phyloP scores from a whole-genome alignment of 2,888 invertebrate species.

The Hydroisotoma schaefferi region DNA sequence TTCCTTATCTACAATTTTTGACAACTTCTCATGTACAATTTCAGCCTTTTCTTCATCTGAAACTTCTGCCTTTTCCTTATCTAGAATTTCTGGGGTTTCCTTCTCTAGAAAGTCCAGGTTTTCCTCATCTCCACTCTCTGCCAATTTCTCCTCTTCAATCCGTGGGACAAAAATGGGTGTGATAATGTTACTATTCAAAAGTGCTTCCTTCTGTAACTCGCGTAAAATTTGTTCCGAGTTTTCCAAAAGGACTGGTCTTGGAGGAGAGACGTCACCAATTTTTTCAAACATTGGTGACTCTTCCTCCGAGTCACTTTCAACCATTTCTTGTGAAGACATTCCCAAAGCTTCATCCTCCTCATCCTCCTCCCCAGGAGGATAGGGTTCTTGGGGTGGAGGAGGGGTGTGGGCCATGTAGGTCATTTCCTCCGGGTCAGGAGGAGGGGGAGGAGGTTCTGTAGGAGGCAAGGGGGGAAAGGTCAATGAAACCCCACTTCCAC shows the following conservation, averaged over 20 bases:
- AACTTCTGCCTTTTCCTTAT: background rate
- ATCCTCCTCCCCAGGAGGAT: slow-evolving; percentile 44
- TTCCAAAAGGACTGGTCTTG: slow-evolving; percentile 29
- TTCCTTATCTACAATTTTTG: too few relatives aligned
- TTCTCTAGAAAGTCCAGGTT: too few relatives aligned
- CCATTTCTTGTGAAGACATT: too few relatives aligned
- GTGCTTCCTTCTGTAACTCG: slow-evolving; percentile 7
- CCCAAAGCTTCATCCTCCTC: slow-evolving; percentile 56
- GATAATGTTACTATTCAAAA: background rate
- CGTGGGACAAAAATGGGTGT: too few relatives aligned
- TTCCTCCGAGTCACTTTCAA: slow-evolving; percentile 60
- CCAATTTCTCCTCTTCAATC: background rate
- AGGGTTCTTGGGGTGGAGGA: background rate
- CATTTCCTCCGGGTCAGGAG: slow-evolving; percentile 9
- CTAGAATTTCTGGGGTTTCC: background rate
- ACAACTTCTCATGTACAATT: too few relatives aligned
- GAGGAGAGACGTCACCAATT: slow-evolving; percentile 54
- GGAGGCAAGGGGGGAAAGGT: slow-evolving; percentile 5
- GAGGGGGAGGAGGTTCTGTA: slow-evolving; percentile 6
- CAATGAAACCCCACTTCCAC: background rate
- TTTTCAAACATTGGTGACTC: slow-evolving; percentile 67
- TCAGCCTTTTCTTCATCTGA: background rate
- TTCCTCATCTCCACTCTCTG: background rate
- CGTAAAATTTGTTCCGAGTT: slow-evolving; percentile 20
- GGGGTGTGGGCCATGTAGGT: slow-evolving; percentile 7